Evolutionary conservation across 1,140 invertebrate species (phyloP).

Genomic region (Potamilus streckersoni): DNA sequence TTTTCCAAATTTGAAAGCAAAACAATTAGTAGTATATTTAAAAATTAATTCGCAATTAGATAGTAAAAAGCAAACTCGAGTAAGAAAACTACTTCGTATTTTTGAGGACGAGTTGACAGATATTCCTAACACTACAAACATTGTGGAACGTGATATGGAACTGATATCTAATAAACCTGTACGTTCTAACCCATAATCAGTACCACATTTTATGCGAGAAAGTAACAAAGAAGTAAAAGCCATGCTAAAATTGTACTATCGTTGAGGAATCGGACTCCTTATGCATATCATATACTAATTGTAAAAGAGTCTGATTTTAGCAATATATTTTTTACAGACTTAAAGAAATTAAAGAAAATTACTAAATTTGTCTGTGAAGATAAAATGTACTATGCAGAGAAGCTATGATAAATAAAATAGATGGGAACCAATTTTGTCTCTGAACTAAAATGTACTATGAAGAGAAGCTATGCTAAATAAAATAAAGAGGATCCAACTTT

Average conservation of each 20-base stretch:
- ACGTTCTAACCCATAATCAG: slow-evolving; percentile 29
- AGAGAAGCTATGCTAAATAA: too few relatives aligned
- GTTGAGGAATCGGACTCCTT: background rate
- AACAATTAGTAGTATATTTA: background rate
- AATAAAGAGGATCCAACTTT: background rate
- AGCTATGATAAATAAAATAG: too few relatives aligned
- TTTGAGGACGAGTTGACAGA: slow-evolving; percentile 26
- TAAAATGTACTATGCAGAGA: too few relatives aligned
- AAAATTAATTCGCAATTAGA: background rate
- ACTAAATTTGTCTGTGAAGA: slow-evolving; percentile 19
- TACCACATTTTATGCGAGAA: slow-evolving; percentile 60
- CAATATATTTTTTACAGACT: too few relatives aligned
- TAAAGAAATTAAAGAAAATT: slow-evolving; percentile 37
- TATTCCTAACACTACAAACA: slow-evolving; percentile 16
- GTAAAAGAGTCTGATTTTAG: slow-evolving; percentile 65
- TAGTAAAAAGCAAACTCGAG: background rate
- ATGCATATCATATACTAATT: slow-evolving; percentile 66
- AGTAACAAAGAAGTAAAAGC: slow-evolving; percentile 54
- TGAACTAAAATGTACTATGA: too few relatives aligned
- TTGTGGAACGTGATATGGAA: slow-evolving; percentile 18
- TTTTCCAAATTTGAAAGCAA: background rate
- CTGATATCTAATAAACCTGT: slow-evolving; percentile 14
- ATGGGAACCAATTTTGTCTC: too few relatives aligned
- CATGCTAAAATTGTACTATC: background rate
- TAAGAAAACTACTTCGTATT: background rate